Base-by-base conservation (phyloP, 2,113 vertebrate genomes). In the Arenaria interpres region DNA sequence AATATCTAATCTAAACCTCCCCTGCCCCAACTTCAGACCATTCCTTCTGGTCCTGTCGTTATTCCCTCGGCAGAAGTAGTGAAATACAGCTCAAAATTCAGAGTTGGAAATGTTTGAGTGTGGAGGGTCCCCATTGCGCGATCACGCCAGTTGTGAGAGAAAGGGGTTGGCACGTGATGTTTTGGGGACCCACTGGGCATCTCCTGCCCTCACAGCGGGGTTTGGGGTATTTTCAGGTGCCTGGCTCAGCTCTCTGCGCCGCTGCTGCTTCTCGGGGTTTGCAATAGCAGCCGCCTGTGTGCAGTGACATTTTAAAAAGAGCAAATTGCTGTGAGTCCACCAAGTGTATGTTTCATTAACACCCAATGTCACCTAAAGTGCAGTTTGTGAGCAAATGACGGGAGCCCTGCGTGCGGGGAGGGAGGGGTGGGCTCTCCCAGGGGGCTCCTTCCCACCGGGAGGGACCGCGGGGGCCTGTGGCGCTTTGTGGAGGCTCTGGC, bases 191-290 rank as follows among this genome's bases (percentile, higher is more conserved):
- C 1, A 1, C 45, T 30, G 63, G 46, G 59, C 45, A 51, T n/a
- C 63, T 84, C 17, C 56, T 54, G 23, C 6, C 21, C 69, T 39
- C 43, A 14, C 18, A 28, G 15, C 3, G 11, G 28, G 23, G 33
- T 1, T 56, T 39, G 27, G 63, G 67, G 1, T 10, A 5, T 46
- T 64, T 46, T 62, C 13, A 15, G 62, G 28, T 1, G 4, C 46
- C 62, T 30, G 1, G 4, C 4, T 53, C 7, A 4, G 43, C 21
- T 82, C 12, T 22, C 91, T 0, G 0, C 3, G 4, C 9, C 0
- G 0, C 56, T 0, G 0, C 56, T 23, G 0, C 4, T 16, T 20
- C 56, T 10, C 60, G 56, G 59, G 3, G 1, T 8, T 18, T 18
- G 39, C 4, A 30, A 27, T 2, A 43, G 85, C 67, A 30, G 48